Base-by-base conservation (phyloP, 2,113 vertebrate species). In the Rhagologus leucostigma region DNA sequence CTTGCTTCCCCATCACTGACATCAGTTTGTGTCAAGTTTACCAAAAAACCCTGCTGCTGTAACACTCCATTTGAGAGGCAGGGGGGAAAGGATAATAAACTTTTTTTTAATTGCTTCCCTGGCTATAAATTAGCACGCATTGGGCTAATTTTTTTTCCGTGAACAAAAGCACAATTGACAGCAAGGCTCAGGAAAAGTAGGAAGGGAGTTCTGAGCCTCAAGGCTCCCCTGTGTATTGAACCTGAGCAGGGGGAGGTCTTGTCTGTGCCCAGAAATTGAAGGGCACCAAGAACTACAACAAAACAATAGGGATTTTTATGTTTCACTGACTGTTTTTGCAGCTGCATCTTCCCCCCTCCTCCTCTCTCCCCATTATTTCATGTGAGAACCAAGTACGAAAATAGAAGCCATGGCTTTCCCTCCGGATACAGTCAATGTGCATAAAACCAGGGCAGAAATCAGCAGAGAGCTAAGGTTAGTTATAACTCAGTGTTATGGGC, bases 251-350 rank as follows among this genome's bases (percentile, higher is more conserved):
- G 21, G 93, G 92, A 90, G 95, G 92, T 83, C 96, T 82, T 85
- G 63, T 77, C 92, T 94, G 60, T 95, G 92, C 92, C 90, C 95
- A 96, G 90, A 90, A 96, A 79, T 67, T 78, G 96, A 95, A 92
- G 90, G 83, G 90, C 88, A 87, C 90, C 0, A 47, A 94, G 76
- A 89, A 55, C n/a, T 77, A 88, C 64, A 84, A 78, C 68, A 77
- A 89, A 96, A 93, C 90, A 96, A 90, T 81, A 86, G 85, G 53
- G 90, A 96, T 94, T 96, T 96, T 94, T 92, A 94, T 94, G 90
- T 93, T 93, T 91, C 95, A 67, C 84, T 82, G 73, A 69, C 84
- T 96, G 93, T 95, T 97, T 96, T 95, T 95, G 93, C 95, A 95
- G 95, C 95, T 96, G 96, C 90, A 94, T 94, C 95, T 96, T 93